phyloP scores from a whole-genome alignment of 2,888 invertebrate species.

The Noctua janthe region DNA sequence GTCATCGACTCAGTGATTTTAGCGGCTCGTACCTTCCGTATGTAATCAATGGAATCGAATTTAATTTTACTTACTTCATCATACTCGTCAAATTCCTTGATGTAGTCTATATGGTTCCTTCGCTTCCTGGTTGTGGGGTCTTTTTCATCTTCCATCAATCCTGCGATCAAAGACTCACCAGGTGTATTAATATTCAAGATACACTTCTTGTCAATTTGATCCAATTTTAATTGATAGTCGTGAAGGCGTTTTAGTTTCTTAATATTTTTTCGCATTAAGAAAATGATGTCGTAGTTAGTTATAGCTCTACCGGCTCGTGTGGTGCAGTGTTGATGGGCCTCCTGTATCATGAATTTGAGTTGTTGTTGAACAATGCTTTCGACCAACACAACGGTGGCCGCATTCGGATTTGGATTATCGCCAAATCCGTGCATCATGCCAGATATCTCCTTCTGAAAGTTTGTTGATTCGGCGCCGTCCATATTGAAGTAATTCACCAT shows the following conservation, averaged over 20 bases:
- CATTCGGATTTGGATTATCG: slow-evolving; percentile 95
- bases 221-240: slow-evolving; percentile 92
- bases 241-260: slow-evolving; percentile 94
- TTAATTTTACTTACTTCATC: slow-evolving; percentile 89
- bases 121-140: slow-evolving; percentile 86
- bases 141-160: slow-evolving; percentile 88
- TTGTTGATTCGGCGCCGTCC: slow-evolving; percentile 81
- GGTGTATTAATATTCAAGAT: slow-evolving; percentile 70
- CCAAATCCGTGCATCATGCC: slow-evolving; percentile 98
- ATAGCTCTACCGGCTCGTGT: slow-evolving; percentile 91
- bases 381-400: slow-evolving; percentile 95
- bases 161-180: slow-evolving; percentile 75
- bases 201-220: slow-evolving; percentile 83
- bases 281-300: slow-evolving; percentile 93
- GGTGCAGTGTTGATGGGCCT: slow-evolving; percentile 93
- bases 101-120: slow-evolving; percentile 87
- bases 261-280: slow-evolving; percentile 95
- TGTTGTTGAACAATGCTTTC: slow-evolving; percentile 96
- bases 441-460: slow-evolving; percentile 93
- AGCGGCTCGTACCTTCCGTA: slow-evolving; percentile 90
- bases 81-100: slow-evolving; percentile 89
- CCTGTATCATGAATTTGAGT: slow-evolving; percentile 93
- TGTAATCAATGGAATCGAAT: slow-evolving; percentile 90
- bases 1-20: slow-evolving; percentile 89
- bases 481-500: slow-evolving; percentile 86